Percentiles rank a stretch among this genome's conserved stretches.
phyloP scores from a whole-genome alignment of 2,888 invertebrate genomes.

The Torymus tubicola region DNA sequence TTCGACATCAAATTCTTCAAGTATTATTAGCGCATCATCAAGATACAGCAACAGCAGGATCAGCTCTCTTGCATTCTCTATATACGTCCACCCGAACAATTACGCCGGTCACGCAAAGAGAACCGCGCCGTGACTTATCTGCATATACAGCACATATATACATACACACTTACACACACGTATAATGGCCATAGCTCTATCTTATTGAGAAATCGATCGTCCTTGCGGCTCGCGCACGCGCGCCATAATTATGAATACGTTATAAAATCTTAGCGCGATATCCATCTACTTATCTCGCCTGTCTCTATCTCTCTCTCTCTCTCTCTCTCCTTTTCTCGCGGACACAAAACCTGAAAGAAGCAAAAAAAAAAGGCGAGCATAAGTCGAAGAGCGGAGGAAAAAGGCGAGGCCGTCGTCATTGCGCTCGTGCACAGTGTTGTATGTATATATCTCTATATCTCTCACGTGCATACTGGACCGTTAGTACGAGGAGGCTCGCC shows the following conservation, averaged over 20 bases:
- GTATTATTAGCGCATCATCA: too few relatives aligned
- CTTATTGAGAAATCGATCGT: conserved; percentile 73
- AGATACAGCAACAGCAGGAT: too few relatives aligned
- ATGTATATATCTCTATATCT: too few relatives aligned
- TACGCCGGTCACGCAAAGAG: conserved; percentile 20
- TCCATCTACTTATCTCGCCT: not conserved
- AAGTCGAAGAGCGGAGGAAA: not conserved
- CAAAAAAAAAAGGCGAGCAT: not conserved
- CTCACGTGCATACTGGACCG: too few relatives aligned
- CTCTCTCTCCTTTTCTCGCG: not conserved
- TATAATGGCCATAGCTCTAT: conserved; percentile 50
- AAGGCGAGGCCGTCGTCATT: not conserved
- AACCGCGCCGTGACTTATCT: not conserved
- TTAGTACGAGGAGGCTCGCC: too few relatives aligned
- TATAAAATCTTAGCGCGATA: conserved; percentile 70
- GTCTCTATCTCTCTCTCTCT: not conserved
- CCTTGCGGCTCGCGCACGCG: conserved; percentile 68
- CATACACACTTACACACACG: not conserved
- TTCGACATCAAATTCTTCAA: too few relatives aligned
- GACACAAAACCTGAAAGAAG: not conserved
- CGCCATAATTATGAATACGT: conserved; percentile 73
- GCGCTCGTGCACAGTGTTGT: too few relatives aligned
- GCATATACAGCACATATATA: not conserved
- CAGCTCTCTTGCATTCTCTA: too few relatives aligned
- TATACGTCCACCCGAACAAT: not conserved